Conservation (phyloP, 2,113 vertebrate genomes). For the Nicator chloris region DNA sequence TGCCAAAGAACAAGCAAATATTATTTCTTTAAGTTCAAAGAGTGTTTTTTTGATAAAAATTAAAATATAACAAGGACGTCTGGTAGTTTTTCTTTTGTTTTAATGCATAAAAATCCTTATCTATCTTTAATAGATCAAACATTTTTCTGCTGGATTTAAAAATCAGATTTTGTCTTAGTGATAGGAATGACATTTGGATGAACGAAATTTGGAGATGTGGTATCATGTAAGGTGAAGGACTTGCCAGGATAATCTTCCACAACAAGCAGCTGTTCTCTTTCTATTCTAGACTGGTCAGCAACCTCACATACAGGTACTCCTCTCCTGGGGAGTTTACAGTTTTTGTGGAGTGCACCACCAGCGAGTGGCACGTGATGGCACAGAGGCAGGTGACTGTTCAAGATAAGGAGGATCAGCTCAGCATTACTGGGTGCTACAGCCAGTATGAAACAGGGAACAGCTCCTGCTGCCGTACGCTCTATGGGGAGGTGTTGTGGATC, state of each 20-base stretch:
- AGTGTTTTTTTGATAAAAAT: neutral
- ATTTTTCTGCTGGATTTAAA: neutral
- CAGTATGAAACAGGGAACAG: constrained; percentile 62
- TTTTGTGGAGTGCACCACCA: constrained; percentile 85
- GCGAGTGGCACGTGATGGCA: constrained; percentile 87
- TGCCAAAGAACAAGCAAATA: neutral
- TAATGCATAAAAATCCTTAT: neutral
- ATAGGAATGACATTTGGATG: neutral
- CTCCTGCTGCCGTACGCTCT: constrained; percentile 69
- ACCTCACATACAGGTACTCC: constrained; percentile 78
- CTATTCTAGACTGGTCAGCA: constrained; percentile 63
- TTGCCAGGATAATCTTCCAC: neutral
- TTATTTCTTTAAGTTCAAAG: neutral
- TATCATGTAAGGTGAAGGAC: fast-evolving
- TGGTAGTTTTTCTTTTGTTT: neutral
- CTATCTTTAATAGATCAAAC: neutral
- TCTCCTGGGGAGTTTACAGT: constrained; percentile 80
- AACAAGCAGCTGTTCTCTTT: neutral
- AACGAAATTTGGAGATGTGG: neutral
- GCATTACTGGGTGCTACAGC: constrained; percentile 75
- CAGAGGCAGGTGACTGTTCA: constrained; percentile 78
- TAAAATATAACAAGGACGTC: neutral
- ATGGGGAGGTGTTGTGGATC: constrained; percentile 73
- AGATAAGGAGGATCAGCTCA: constrained; percentile 74
- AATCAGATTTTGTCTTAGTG: neutral